Evolutionary conservation across 2,888 invertebrate genomes (phyloP), one percentile per base, ranked within the genome.

Genomic region (Amiota communis): DNA sequence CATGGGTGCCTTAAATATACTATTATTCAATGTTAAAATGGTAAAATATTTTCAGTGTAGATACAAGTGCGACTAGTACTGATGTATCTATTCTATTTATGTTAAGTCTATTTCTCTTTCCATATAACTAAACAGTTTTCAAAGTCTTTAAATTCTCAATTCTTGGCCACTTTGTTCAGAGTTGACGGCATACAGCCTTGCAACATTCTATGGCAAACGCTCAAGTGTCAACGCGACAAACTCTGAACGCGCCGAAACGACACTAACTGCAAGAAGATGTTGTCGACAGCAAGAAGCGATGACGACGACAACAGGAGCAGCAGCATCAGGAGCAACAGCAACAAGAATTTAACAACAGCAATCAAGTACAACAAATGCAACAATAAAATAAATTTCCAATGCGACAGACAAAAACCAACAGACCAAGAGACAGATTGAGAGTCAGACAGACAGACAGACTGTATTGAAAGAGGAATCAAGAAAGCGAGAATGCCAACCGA

Each of bases 311-410:
- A 61, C 72, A 71, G 71, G 71, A 71, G 20, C 64, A 72, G 46
- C 65, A 57, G 36, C 46, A 73, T 74, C 61, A 76, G 59, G 65
- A 72, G 15, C 53, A 77, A 73, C 75, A 49, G 69, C 73, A 76
- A 67, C 74, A 72, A 71, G 79, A 76, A 36, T 36, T 36, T 12
- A 17, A 61, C 53, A 36, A 74, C 73, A 64, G 63, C 49, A 49
- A 67, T 51, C 74, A 64, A 51, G 56, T 69, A 53, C 73, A 51
- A 56, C 63, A 79, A 79, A 79, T 79, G 77, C 84, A 80, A 83
- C 85, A 85, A 87, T 86, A 85, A 83, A 87, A 86, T 86, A 87
- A 87, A 87, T 87, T 78, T 80, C 78, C 49, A 74, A 78, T 75
- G 73, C 74, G 71, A 74, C 71, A 65, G 56, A 65, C 74, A 73